A percentile compares a stretch with the other conserved stretches of the same genome.
These are phyloP conservation scores for Pentalonia nigronervosa DNA, from an alignment of 1,140 invertebrate genomes.

Conservation along the genomic window DNA sequence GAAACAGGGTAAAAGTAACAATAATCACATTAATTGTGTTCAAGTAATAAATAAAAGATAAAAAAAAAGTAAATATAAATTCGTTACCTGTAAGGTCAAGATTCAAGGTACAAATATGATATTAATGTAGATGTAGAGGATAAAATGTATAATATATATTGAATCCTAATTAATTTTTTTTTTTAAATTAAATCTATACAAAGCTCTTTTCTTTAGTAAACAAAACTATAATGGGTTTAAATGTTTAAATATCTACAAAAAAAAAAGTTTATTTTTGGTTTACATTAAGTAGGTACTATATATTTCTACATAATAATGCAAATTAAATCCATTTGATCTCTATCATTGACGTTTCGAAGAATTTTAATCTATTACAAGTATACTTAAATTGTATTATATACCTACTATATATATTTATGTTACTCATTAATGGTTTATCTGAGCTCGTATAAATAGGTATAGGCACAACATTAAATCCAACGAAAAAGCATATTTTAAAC, in stretches of 20 bases:
- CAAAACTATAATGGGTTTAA: not conserved
- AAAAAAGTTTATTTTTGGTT: not conserved
- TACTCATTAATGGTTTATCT: not conserved
- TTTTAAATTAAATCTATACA: not conserved
- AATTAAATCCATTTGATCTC: not conserved
- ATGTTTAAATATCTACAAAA: not conserved
- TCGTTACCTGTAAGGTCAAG: not conserved
- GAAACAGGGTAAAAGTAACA: not conserved
- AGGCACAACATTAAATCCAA: not conserved
- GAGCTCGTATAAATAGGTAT: not conserved
- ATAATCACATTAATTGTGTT: not conserved
- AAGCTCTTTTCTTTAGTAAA: not conserved
- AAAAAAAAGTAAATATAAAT: not conserved
- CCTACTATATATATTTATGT: not conserved
- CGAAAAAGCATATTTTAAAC: not conserved
- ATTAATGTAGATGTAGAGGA: not conserved
- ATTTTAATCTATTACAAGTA: not conserved
- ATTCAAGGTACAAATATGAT: not conserved
- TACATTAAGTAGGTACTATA: not conserved
- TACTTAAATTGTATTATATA: not conserved
- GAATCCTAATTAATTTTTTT: not conserved
- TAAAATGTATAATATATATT: not conserved
- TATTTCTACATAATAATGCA: not conserved
- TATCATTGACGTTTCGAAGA: not conserved
- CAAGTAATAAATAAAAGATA: not conserved